Evolutionary conservation across 2,113 vertebrate genomes (phyloP).

Genomic region (Pandion haliaetus): DNA sequence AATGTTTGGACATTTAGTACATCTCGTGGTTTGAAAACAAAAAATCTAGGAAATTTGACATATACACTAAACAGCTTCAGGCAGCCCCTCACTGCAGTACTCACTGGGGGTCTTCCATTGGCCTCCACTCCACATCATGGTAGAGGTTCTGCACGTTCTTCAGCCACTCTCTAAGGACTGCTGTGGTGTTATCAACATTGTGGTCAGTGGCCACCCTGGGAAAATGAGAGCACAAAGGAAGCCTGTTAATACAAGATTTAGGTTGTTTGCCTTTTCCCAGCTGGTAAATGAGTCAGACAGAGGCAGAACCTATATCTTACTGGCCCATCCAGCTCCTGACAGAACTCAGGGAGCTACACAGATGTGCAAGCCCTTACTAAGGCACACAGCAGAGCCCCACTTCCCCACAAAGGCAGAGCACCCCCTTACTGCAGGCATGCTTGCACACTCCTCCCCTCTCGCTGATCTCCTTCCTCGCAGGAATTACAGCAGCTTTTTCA

Average conservation of each 20-base stretch:
- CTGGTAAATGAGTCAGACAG: not conserved
- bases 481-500: not conserved
- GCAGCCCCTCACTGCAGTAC: not conserved
- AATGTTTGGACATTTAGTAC: not conserved
- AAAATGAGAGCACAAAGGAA: not conserved
- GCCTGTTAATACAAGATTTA: not conserved
- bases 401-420: not conserved
- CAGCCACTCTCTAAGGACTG: slow-evolving; percentile 91
- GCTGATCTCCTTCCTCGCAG: not conserved
- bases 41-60: not conserved
- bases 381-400: not conserved
- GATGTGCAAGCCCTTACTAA: not conserved
- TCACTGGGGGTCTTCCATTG: slow-evolving; percentile 89
- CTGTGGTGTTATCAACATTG: slow-evolving; percentile 91
- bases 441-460: not conserved
- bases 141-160: slow-evolving; percentile 84
- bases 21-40: not conserved
- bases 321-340: not conserved
- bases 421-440: rapidly evolving
- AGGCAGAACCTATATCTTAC: not conserved
- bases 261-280: not conserved
- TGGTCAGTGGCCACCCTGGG: slow-evolving; percentile 93
- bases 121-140: slow-evolving; percentile 95
- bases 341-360: not conserved
- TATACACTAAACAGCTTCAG: not conserved